Evolutionary conservation across 2,797 vertebrate genomes (phyloP), one percentile per base, ranked within the genome.

Genomic region (Enteromius trimaculatus): DNA sequence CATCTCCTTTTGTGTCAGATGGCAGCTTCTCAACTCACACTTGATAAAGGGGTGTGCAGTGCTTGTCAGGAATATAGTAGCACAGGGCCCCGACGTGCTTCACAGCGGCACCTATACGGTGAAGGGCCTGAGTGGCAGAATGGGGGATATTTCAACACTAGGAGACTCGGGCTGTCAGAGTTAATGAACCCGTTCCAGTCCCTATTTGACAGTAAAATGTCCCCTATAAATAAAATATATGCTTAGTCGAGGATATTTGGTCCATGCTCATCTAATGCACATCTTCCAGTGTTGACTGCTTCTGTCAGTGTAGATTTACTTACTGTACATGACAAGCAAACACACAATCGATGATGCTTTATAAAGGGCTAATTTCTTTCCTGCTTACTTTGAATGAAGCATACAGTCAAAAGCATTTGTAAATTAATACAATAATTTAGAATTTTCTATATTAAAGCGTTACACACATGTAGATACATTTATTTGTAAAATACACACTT

Each of bases 11-110:
- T 83, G 74, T 85, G 82, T 84, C 83, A 84, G 83, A 85, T 79
- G 86, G 53, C 81, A 85, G 51, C 78, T 87, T 80, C 79, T 88
- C 85, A 74, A 66, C 85, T 87, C 80, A 77, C 85, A 87, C 86
- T 85, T 84, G 88, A 89, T 88, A 87, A 89, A 83, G 78, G 79
- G 83, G 82, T 74, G 47, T 72, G 72, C 70, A 51, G 72, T 72
- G 77, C 53, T 65, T 85, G 80, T 71, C 55, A 64, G 75, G 34
- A 23, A 69, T 77, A 69, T 81, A 72, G 34, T 53, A 75, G 83
- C 34, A 17, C 55, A 70, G 55, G 34, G 47, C 31, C 75, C 75
- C 55, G 53, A 39, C 55, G 19, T 42, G 37, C 75, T 77, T 79
- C 42, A 47, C 83, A 66, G 74, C 29, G 53, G 65, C 81, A 81